These are phyloP conservation scores for Platysternon megacephalum DNA, from an alignment of 2,113 vertebrate genomes.

Conservation along the genomic window DNA sequence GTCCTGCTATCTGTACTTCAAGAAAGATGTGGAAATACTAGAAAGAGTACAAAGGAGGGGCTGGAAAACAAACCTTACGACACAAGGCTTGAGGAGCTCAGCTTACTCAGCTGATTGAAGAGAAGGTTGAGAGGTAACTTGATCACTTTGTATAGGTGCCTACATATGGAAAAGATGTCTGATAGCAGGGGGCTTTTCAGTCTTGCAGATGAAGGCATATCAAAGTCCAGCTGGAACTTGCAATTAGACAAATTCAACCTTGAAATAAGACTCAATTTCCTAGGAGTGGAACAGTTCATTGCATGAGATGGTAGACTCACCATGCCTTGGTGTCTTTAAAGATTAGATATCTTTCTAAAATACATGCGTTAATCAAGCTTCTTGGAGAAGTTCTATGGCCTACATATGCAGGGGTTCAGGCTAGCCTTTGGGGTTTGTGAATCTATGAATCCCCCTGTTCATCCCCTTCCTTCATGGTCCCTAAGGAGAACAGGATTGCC, in stretches of 20 bases:
- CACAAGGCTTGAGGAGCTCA: too few relatives aligned
- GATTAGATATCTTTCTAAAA: not conserved
- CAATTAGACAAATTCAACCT: not conserved
- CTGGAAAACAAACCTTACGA: too few relatives aligned
- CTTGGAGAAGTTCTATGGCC: not conserved
- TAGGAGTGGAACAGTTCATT: not conserved
- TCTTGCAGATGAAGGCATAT: not conserved
- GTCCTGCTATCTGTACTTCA: too few relatives aligned
- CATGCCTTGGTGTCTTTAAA: not conserved
- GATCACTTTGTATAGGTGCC: too few relatives aligned
- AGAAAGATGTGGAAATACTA: too few relatives aligned
- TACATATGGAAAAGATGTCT: too few relatives aligned
- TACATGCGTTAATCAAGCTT: not conserved
- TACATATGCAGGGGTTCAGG: not conserved
- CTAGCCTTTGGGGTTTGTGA: not conserved
- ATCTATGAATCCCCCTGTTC: not conserved
- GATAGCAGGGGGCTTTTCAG: too few relatives aligned
- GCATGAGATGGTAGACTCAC: not conserved
- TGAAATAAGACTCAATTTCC: not conserved
- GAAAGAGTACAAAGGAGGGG: too few relatives aligned
- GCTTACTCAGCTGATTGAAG: too few relatives aligned
- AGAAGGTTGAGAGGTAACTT: too few relatives aligned
- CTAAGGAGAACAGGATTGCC: too few relatives aligned
- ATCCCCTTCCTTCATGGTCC: not conserved
- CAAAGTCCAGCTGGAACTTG: not conserved